A percentile compares a stretch with the other conserved stretches of the same genome.
Conservation (phyloP, 2,888 invertebrate genomes). For the Agrilus biguttatus region DNA sequence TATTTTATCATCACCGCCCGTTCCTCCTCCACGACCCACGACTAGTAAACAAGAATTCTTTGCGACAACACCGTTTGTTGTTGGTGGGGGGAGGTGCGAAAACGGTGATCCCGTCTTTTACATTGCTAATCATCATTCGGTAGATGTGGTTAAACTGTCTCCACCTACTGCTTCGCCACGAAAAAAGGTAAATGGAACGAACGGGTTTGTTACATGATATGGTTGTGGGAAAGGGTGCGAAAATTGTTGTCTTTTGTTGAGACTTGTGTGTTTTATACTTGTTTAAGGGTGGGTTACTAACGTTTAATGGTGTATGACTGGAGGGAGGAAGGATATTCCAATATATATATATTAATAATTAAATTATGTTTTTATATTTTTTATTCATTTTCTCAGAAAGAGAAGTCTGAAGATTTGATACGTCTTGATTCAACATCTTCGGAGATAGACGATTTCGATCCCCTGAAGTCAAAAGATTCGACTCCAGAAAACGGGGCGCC, state of each 20-base stretch:
- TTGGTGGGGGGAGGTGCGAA: conserved; percentile 30
- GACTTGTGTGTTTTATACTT: not conserved
- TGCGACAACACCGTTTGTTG: conserved; percentile 28
- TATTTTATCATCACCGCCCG: conserved; percentile 26
- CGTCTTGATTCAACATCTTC: conserved; percentile 49
- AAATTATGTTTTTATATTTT: not conserved
- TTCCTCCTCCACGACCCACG: conserved; percentile 18
- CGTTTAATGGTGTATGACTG: not conserved
- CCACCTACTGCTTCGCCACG: conserved; percentile 28
- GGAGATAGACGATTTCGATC: conserved; percentile 54
- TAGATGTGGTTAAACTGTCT: conserved; percentile 32
- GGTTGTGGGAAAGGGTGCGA: no score
- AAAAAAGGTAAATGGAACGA: conserved; percentile 24
- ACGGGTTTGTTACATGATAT: no score
- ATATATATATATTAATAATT: not conserved
- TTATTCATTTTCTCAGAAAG: conserved; percentile 29
- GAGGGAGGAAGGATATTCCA: no score
- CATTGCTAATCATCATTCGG: conserved; percentile 29
- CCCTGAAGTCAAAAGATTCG: conserved; percentile 34
- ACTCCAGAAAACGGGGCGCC: conserved; percentile 21
- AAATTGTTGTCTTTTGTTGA: conserved; percentile 1
- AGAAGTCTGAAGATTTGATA: conserved; percentile 44
- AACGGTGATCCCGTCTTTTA: conserved; percentile 32
- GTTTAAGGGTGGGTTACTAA: not conserved
- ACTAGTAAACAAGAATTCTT: conserved; percentile 22